These are phyloP conservation scores for Haliaeetus leucogaster DNA, from an alignment of 2,113 vertebrate genomes.

Conservation along the genomic window DNA sequence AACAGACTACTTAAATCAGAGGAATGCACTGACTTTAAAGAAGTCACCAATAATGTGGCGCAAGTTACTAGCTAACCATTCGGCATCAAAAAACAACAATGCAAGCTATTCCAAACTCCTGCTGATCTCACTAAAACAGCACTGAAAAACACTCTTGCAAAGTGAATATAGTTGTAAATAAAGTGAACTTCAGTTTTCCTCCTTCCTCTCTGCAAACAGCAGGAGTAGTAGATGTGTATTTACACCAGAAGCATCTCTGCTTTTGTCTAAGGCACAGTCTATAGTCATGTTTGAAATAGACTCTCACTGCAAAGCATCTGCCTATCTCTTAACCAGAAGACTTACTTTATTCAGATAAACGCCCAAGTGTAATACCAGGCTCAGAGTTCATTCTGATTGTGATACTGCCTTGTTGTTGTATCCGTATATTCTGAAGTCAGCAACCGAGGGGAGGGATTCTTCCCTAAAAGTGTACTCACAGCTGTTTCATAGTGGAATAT, in stretches of 20 bases:
- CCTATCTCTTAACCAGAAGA: not conserved
- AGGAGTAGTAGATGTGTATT: not conserved
- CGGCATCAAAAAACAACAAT: not conserved
- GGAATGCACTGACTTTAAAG: not conserved
- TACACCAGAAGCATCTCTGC: not conserved
- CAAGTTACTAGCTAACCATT: not conserved
- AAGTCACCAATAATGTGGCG: not conserved
- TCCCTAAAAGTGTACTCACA: not conserved
- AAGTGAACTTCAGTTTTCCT: not conserved
- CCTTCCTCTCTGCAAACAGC: not conserved
- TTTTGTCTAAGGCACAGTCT: not conserved
- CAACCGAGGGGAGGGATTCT: not conserved
- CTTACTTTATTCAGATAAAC: not conserved
- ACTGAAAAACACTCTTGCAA: not conserved
- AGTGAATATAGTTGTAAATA: not conserved
- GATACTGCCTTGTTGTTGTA: accelerated
- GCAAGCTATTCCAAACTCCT: not conserved
- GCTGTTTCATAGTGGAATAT: not conserved
- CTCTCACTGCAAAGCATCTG: not conserved
- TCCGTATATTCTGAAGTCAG: not conserved
- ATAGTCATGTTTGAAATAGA: not conserved
- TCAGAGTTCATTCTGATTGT: not conserved
- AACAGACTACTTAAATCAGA: not conserved
- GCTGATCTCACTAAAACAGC: not conserved
- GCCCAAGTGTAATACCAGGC: not conserved